Base-by-base conservation (phyloP, 2,797 vertebrate genomes). In the Erethizon dorsatum region DNA sequence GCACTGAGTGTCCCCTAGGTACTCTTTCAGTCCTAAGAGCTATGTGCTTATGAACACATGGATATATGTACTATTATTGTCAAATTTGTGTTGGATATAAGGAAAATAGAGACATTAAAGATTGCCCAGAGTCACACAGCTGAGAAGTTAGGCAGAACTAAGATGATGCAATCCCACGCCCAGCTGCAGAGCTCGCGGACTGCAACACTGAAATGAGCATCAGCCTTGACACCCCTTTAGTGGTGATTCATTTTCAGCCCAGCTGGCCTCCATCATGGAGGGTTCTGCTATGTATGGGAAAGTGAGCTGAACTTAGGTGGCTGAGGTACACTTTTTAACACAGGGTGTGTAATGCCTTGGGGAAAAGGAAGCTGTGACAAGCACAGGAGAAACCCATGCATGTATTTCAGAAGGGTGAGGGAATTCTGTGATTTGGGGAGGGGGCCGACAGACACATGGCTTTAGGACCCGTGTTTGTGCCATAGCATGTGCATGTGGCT, bases 141-240 rank as follows among this genome's bases (percentile, higher is more conserved):
- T 54, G 54, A 87, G 61, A 87, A 78, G 15, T 79, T 50, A 59
- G 33, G 75, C 54, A 78, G 57, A 83, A 6, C 26, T 37, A 54
- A 7, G 50, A 17, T 18, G 15, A 92, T 2, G 12, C 2, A 33
- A 41, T 24, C 24, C 65, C 24, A 3, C 15, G 26, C 5, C 69
- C 3, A 8, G 9, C 1, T 85, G 24, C n/a, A 57, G 37, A 92
- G 61, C 9, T 52, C 45, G 31, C 1, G 9, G 14, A 41, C n/a
- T 85, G 71, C 17, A 73, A 8, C n/a, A 26, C 33, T 12, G 12
- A 5, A 4, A 52, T 50, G 45, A 93, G 4, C 17, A 24, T 91
- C 28, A 47, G 5, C 12, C 37, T 7, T 13, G 3, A 79, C 67
- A 83, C 57, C 50, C 0, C 0, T 41, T 91, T 18, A 54, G 14